These are phyloP conservation scores for Oryzias javanicus DNA, from an alignment of 2,113 vertebrate genomes.

Conservation along the genomic window DNA sequence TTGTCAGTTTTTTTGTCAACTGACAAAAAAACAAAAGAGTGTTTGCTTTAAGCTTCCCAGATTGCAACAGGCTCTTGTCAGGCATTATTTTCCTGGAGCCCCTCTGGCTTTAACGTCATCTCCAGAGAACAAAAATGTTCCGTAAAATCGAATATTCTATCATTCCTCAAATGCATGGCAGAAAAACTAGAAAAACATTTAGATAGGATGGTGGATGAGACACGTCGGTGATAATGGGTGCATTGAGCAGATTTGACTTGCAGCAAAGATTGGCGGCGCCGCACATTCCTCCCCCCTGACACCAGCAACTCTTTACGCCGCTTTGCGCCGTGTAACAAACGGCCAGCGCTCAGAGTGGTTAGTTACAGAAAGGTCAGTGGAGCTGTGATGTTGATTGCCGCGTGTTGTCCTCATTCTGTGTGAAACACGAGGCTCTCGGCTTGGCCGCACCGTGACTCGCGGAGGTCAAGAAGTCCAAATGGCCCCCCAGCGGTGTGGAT, in stretches of 20 bases:
- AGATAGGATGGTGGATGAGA: no score
- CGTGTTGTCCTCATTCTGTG: constrained; percentile 38
- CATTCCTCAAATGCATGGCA: no score
- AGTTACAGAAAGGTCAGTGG: constrained; percentile 62
- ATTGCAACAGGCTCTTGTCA: constrained; percentile 16
- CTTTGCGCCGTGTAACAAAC: constrained; percentile 36
- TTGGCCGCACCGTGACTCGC: constrained; percentile 28
- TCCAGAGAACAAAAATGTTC: constrained; percentile 7
- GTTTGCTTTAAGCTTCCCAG: constrained; percentile 24
- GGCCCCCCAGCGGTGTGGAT: no score
- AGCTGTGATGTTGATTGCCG: constrained; percentile 31
- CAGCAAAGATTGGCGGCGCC: constrained; percentile 1
- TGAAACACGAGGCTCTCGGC: constrained; percentile 38
- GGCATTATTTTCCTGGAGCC: not conserved
- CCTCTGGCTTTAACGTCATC: not conserved
- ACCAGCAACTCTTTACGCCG: constrained; percentile 34
- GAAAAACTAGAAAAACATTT: no score
- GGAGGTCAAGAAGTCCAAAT: constrained; percentile 2
- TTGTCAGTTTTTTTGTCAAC: constrained; percentile 1
- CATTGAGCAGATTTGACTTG: no score
- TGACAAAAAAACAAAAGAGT: constrained; percentile 1
- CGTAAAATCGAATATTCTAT: no score
- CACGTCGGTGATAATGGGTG: no score
- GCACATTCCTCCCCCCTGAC: constrained; percentile 29
- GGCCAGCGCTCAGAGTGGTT: constrained; percentile 49